Evolutionary conservation across 92 coral and sea anemone genomes (phyloP), one percentile per base, ranked within the genome.

Genomic region (Galaxea fascicularis): DNA sequence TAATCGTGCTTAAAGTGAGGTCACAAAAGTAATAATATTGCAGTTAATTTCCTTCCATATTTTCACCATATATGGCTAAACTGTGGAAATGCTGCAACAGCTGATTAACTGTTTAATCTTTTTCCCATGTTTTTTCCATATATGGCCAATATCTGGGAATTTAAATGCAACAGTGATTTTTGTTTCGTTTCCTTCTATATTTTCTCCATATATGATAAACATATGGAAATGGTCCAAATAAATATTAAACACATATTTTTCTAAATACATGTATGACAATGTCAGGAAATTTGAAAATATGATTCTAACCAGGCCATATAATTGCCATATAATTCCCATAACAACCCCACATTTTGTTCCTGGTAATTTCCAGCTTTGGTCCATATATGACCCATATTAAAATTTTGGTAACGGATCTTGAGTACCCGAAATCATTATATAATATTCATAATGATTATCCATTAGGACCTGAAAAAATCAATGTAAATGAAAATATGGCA

Each of bases 311-410:
- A 2, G 63, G 63, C 82, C 82, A 80, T 80, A 67, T 80, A 67
- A 80, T 46, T 80, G 14, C 66, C 65, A 76, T 57, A 76, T 67
- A 54, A 71, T 70, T 67, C 17, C 87, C 87, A 41, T 71, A 71
- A 26, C 15, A 58, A 12, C 18, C 79, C 80, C 87, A 82, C 39
- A 72, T 72, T 70, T 82, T 35, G 25, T 27, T 82, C 87, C 79
- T 71, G 77, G 54, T 82, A 82, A 82, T 69, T 52, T 56, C 87
- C 87, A 71, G 70, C 49, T 82, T 60, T 53, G 87, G 79, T 44
- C 80, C 87, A 82, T 72, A 82, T 82, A 82, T 54, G 79, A 72
- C 5, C 79, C 87, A 72, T 82, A 69, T 72, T 71, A 82, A 9
- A 3, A 17, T 30, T 82, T 82, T 71, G 24, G 79, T 82, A 82